Conservation (phyloP, 2,113 vertebrate genomes). For the Pica pica region DNA sequence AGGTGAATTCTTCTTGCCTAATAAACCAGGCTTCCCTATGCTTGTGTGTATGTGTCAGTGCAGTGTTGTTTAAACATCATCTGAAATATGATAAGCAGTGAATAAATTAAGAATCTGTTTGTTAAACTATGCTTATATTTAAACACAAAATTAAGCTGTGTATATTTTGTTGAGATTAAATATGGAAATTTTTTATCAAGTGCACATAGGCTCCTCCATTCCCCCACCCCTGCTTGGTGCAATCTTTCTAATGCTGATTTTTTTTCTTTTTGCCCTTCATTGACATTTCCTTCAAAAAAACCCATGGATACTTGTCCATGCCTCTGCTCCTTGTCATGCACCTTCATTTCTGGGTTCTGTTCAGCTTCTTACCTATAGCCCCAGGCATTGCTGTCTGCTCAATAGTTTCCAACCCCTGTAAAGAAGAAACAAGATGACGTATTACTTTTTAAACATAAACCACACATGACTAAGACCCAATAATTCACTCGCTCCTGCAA, state of each 20-base stretch:
- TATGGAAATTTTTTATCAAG: background rate
- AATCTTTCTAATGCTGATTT: background rate
- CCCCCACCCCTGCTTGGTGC: background rate
- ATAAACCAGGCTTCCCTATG: background rate
- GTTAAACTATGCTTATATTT: slow-evolving; percentile 50
- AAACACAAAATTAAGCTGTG: slow-evolving; percentile 34
- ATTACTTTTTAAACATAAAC: slow-evolving; percentile 71
- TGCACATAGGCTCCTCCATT: background rate
- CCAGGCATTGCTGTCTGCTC: slow-evolving; percentile 58
- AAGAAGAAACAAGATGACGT: slow-evolving; percentile 64
- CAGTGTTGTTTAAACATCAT: slow-evolving; percentile 48
- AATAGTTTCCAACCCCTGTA: slow-evolving; percentile 54
- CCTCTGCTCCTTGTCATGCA: slow-evolving; percentile 31
- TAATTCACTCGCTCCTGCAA: slow-evolving; percentile 55
- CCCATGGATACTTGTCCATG: slow-evolving; percentile 13
- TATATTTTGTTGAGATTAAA: slow-evolving; percentile 23
- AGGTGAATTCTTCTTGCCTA: background rate
- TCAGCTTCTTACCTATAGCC: slow-evolving; percentile 48
- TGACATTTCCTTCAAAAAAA: slow-evolving; percentile 24
- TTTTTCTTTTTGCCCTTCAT: background rate
- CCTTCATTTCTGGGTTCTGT: slow-evolving; percentile 53
- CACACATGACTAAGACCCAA: slow-evolving; percentile 55
- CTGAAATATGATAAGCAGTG: slow-evolving; percentile 50
- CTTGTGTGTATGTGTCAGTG: background rate
- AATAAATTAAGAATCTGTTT: slow-evolving; percentile 63